Percentiles rank a stretch among this genome's conserved stretches.
Evolutionary conservation across 2,797 vertebrate species (phyloP).

Genomic region (Lerista edwardsae): DNA sequence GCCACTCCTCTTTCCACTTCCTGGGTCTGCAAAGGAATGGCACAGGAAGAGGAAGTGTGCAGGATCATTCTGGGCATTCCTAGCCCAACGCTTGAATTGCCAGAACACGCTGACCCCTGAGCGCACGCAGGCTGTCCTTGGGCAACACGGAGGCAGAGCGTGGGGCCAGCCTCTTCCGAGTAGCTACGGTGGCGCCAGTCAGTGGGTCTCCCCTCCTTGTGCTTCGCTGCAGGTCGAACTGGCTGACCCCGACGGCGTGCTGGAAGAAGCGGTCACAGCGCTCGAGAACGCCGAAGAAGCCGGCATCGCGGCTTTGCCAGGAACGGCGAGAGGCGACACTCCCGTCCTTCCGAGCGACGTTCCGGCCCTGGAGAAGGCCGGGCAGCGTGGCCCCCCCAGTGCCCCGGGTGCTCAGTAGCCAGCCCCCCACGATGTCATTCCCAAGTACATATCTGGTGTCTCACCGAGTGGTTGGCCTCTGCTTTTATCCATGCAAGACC

Average conservation of each 20-base stretch:
- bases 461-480: not conserved
- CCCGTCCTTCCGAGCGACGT: rapidly evolving
- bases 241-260: constrained; percentile 79
- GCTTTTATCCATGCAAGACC: not conserved
- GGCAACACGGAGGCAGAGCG: not conserved
- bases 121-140: too few relatives aligned
- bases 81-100: too few relatives aligned
- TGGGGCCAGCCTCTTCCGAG: too few relatives aligned
- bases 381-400: not conserved
- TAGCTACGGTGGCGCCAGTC: not conserved
- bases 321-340: not conserved
- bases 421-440: rapidly evolving
- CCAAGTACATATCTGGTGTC: not conserved
- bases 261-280: constrained; percentile 77
- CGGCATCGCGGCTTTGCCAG: constrained; percentile 5
- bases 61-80: too few relatives aligned
- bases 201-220: constrained; percentile 32
- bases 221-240: constrained; percentile 80
- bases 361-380: not conserved
- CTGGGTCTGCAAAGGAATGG: too few relatives aligned
- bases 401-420: not conserved
- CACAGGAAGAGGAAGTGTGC: too few relatives aligned
- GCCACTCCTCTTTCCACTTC: too few relatives aligned
- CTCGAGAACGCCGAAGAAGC: constrained; percentile 59
- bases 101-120: too few relatives aligned